phyloP scores from a whole-genome alignment of 2,888 invertebrate genomes.

The Argynnis bischoffii region DNA sequence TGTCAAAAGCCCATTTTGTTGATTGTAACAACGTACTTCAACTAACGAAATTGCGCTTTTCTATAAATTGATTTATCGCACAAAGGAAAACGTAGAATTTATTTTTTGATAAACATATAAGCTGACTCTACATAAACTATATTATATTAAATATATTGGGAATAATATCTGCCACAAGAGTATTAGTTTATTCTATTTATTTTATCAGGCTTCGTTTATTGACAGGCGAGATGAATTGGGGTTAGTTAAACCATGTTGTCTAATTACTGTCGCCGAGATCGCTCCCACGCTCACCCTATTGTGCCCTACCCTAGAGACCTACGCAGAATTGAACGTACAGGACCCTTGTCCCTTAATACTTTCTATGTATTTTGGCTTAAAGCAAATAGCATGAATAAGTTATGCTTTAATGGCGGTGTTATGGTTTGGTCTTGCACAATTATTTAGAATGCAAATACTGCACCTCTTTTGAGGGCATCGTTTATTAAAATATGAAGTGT shows the following conservation, averaged over 20 bases:
- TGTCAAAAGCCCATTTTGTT: constrained; percentile 62
- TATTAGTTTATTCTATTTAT: constrained; percentile 6
- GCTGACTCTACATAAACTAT: too few relatives aligned
- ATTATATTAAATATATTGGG: too few relatives aligned
- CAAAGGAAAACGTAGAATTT: constrained; percentile 9
- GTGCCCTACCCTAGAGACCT: constrained; percentile 32
- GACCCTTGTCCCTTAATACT: constrained; percentile 50
- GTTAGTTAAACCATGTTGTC: constrained; percentile 54
- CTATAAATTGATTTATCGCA: constrained; percentile 29
- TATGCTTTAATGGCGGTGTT: constrained; percentile 42
- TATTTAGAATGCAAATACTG: constrained; percentile 31
- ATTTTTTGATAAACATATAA: too few relatives aligned
- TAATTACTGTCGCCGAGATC: constrained; percentile 64
- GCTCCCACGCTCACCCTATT: constrained; percentile 45
- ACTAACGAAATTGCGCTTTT: constrained; percentile 45
- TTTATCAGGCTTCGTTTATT: constrained; percentile 23
- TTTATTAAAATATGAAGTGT: neutral
- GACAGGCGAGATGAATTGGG: constrained; percentile 45
- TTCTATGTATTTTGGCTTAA: constrained; percentile 51
- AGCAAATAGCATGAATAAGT: constrained; percentile 57
- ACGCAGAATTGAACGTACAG: constrained; percentile 33
- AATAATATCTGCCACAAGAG: too few relatives aligned
- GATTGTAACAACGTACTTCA: constrained; percentile 60
- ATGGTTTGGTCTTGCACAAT: constrained; percentile 41
- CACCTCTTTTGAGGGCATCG: neutral